Conservation (phyloP, 37 sponge, comb jelly and placozoan genomes). For the Cladorhizidae sp. region DNA sequence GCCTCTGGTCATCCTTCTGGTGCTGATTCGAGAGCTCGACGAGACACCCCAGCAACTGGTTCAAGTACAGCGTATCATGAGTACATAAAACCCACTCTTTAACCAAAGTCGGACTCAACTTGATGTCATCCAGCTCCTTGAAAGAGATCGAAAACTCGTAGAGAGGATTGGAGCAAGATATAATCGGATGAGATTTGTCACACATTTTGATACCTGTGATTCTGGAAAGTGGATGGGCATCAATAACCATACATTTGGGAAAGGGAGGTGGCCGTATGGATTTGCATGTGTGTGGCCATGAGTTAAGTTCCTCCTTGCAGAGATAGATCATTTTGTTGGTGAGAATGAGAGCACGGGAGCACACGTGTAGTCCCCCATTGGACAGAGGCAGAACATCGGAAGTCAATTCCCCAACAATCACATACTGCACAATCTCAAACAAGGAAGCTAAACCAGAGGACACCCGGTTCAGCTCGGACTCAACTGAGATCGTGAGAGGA, state of each 20-base stretch:
- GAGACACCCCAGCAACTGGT: constrained; percentile 33
- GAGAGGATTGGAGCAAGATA: constrained; percentile 13
- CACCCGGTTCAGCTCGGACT: constrained; percentile 25
- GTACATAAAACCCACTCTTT: constrained; percentile 26
- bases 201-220: constrained; percentile 29
- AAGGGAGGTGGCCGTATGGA: constrained; percentile 18
- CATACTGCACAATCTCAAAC: constrained; percentile 49
- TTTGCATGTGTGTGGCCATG: not conserved
- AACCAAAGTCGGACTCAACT: not conserved
- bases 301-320: constrained; percentile 30
- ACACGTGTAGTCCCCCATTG: constrained; percentile 6
- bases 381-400: constrained; percentile 37
- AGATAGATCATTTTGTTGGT: constrained; percentile 43
- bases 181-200: constrained; percentile 22
- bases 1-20: not conserved
- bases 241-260: constrained; percentile 21
- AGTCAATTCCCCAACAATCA: constrained; percentile 24
- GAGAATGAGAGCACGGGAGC: constrained; percentile 26
- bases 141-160: constrained; percentile 51
- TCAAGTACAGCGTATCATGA: constrained; percentile 18
- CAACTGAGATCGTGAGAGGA: constrained; percentile 8
- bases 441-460: not conserved
- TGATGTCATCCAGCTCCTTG: not conserved
- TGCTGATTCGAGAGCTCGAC: not conserved
- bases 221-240: constrained; percentile 13